Conservation (phyloP, 2,888 invertebrate genomes). For the Spisula solida region DNA sequence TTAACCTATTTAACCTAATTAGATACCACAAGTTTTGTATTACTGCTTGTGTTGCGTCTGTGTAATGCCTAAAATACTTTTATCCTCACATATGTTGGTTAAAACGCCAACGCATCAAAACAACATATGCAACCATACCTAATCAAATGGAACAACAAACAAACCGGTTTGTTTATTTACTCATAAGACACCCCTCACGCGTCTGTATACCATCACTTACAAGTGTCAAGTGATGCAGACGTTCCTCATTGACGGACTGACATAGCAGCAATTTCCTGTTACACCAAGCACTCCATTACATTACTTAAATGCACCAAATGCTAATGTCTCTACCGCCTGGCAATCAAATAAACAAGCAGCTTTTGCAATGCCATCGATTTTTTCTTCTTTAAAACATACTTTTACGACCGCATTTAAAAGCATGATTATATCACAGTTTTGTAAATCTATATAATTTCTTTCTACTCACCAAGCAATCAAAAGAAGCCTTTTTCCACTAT, state of each 20-base stretch:
- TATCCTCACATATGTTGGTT: no score
- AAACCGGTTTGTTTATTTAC: background rate
- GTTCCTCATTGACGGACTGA: background rate
- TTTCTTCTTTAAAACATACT: background rate
- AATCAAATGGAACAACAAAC: background rate
- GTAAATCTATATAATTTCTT: background rate
- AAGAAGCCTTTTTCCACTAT: background rate
- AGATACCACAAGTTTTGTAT: no score
- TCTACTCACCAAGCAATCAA: background rate
- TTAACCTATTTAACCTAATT: no score
- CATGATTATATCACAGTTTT: background rate
- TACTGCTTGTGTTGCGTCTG: no score
- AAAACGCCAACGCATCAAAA: no score
- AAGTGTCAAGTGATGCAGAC: background rate
- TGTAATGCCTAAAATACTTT: no score
- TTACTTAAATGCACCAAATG: background rate
- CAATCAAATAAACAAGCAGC: background rate
- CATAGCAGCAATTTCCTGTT: background rate
- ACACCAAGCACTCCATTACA: background rate
- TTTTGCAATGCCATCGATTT: background rate
- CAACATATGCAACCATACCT: background rate
- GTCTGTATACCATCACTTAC: background rate
- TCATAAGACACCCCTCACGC: background rate
- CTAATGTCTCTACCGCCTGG: background rate
- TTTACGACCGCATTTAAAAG: background rate